Conservation (phyloP, 2,113 vertebrate genomes). For the Bujurquina vittata region DNA sequence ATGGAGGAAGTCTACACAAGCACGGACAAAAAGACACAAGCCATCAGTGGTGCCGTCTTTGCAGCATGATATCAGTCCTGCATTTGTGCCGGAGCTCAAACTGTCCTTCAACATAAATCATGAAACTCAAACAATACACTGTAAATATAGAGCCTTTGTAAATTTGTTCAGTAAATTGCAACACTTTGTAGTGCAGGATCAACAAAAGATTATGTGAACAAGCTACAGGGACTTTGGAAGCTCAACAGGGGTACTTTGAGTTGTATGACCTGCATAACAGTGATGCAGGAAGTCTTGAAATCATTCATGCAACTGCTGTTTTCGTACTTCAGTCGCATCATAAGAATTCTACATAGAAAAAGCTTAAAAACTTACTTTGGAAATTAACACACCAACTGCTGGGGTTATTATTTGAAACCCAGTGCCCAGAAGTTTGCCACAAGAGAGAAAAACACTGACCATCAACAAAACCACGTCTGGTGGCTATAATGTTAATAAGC, state of each 20-base stretch:
- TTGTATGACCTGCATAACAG: slow-evolving; percentile 44
- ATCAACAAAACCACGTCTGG: not conserved
- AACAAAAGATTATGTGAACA: slow-evolving; percentile 40
- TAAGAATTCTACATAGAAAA: slow-evolving; percentile 28
- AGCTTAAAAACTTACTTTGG: slow-evolving; percentile 4
- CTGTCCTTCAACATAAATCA: slow-evolving; percentile 12
- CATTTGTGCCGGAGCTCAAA: not conserved
- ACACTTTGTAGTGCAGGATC: slow-evolving; percentile 27
- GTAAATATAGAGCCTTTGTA: not conserved
- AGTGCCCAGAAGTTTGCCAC: slow-evolving; percentile 22
- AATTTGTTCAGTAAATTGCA: slow-evolving; percentile 13
- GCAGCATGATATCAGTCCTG: not conserved
- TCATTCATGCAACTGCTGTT: slow-evolving; percentile 10
- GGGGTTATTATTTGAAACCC: slow-evolving; percentile 34
- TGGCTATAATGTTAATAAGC: not conserved
- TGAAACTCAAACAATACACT: not conserved
- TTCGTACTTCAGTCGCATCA: slow-evolving; percentile 28
- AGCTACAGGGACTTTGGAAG: slow-evolving; percentile 23
- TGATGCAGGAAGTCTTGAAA: slow-evolving; percentile 27
- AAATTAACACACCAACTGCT: slow-evolving; percentile 44
- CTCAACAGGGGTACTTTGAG: slow-evolving; percentile 22
- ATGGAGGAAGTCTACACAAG: too few relatives aligned
- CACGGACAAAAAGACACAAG: slow-evolving; percentile 36
- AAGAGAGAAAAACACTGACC: not conserved
- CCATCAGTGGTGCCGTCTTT: not conserved